phyloP scores from a whole-genome alignment of 2,888 invertebrate species.

The Megalurothrips usitatus region DNA sequence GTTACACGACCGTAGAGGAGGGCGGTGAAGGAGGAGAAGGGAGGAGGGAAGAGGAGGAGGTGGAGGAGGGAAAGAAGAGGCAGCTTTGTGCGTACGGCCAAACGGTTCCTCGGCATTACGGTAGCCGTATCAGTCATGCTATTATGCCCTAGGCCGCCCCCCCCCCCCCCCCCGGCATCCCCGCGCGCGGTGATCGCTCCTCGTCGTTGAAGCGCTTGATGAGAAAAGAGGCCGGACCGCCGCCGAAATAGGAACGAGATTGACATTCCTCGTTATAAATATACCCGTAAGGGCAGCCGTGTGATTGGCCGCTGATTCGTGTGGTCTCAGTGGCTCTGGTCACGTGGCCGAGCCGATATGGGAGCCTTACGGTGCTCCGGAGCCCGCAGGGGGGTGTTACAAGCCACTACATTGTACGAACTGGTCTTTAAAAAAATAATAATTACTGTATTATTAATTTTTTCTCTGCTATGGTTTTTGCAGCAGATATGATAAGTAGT shows the following conservation, averaged over 20 bases:
- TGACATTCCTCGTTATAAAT: background rate
- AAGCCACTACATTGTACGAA: no score
- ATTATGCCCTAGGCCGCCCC: slow-evolving; percentile 5
- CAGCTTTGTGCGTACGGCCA: slow-evolving; percentile 5
- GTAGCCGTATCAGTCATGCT: slow-evolving; percentile 11
- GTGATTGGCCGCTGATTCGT: background rate
- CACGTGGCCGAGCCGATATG: no score
- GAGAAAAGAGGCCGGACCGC: background rate
- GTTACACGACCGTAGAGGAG: no score
- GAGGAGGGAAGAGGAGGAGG: background rate
- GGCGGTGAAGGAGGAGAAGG: background rate
- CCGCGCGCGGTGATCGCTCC: background rate
- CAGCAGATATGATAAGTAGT: no score
- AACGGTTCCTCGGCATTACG: slow-evolving; percentile 11
- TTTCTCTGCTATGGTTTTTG: no score
- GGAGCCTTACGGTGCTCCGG: no score
- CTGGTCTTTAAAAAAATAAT: no score
- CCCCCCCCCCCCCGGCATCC: background rate
- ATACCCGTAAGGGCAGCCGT: background rate
- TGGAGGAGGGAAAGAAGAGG: background rate
- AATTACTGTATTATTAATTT: no score
- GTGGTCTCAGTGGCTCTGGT: no score
- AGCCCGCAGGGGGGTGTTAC: no score
- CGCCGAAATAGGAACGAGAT: background rate
- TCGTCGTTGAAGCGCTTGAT: slow-evolving; percentile 8